Evolutionary conservation across 2,888 invertebrate species (phyloP), one percentile per base, ranked within the genome.

Genomic region (Kryphioiulus occultus): DNA sequence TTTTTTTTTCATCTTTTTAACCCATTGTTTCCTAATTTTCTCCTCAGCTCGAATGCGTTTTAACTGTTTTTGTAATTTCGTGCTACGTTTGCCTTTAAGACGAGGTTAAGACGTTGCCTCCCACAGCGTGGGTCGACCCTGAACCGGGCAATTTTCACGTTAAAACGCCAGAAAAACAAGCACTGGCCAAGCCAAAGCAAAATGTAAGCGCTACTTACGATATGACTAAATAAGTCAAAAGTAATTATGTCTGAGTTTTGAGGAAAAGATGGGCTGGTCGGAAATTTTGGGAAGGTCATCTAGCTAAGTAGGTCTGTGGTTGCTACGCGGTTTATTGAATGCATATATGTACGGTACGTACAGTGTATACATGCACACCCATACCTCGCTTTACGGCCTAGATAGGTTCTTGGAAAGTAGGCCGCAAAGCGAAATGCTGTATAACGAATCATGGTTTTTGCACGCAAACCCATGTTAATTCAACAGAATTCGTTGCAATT

Each of bases 81-180:
- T 68, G n/a, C 68, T 26, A 68, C 68, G 68, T 68, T 68, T 68
- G 68, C 26, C 68, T 68, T 68, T n/a, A n/a, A 68, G 68, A 68
- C 68, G 68, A 68, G 68, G 68, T 26, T 68, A 12, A 68, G 26
- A 68, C 26, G 68, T 68, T 68, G 68, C 68, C 68, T 68, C 68
- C 68, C 68, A 68, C 68, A 68, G 68, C 26, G 68, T 68, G 26
- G 68, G 68, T 68, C 68, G 68, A 68, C 68, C 68, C 68, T 68
- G 68, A 68, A 68, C 26, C 26, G n/a, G 26, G 26, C 68, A 26
- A 26, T n/a, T 68, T 68, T 68, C 68, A 68, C 12, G 68, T 68
- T 68, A 68, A 68, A 68, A 68, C 68, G 26, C 26, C 22, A 10
- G 26, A 68, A 68, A 22, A 68, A 68, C 68, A 26, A 68, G 68